phyloP scores from a whole-genome alignment of 2,888 invertebrate genomes.

The Leptinotarsa peninsularis region DNA sequence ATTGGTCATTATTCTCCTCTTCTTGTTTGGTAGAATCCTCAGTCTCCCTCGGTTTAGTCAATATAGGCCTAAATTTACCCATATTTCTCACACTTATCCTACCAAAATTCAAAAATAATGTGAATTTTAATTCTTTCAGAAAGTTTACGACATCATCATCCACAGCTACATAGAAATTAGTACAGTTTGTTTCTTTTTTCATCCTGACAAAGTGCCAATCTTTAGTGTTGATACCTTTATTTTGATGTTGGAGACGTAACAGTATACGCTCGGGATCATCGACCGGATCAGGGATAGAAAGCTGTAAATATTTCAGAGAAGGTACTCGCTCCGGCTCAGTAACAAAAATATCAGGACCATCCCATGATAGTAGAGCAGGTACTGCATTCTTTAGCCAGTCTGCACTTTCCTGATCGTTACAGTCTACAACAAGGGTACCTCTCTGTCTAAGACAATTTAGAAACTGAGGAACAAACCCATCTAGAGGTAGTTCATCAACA shows the following conservation, averaged over 20 bases:
- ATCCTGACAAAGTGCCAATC: constrained; percentile 35
- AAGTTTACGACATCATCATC: constrained; percentile 28
- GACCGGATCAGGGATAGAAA: constrained; percentile 30
- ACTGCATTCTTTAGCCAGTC: constrained; percentile 36
- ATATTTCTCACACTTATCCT: constrained; percentile 30
- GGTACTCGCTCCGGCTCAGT: constrained; percentile 30
- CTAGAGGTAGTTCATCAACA: constrained; percentile 31
- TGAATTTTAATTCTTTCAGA: constrained; percentile 30
- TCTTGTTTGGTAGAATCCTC: constrained; percentile 9
- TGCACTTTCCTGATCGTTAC: constrained; percentile 33
- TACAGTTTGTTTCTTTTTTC: constrained; percentile 29
- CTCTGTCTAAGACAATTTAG: constrained; percentile 29
- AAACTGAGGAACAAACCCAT: constrained; percentile 37
- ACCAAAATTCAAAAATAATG: constrained; percentile 36
- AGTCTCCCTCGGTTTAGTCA: background rate
- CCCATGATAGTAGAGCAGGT: constrained; percentile 28
- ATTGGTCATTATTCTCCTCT: background rate
- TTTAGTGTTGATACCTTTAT: constrained; percentile 34
- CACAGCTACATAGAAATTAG: constrained; percentile 33
- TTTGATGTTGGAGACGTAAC: constrained; percentile 33
- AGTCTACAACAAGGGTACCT: constrained; percentile 33
- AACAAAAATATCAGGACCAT: constrained; percentile 29
- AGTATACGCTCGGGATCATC: constrained; percentile 34
- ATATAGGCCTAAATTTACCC: constrained; percentile 33
- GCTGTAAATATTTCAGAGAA: constrained; percentile 30